phyloP scores from a whole-genome alignment of 2,888 invertebrate genomes.

The Dusona sp. region DNA sequence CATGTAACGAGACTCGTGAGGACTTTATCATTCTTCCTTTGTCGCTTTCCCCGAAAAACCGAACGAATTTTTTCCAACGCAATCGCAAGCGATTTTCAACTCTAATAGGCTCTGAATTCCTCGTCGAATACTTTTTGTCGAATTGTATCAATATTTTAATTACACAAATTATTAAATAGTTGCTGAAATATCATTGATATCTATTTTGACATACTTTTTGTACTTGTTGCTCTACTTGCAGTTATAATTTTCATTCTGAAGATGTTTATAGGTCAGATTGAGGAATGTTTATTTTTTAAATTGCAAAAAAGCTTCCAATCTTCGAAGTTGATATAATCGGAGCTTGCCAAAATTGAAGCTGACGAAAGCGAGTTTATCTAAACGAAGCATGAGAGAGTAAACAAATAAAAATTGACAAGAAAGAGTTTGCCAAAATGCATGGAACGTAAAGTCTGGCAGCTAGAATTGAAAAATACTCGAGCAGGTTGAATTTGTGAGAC shows the following conservation, averaged over 20 bases:
- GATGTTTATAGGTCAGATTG: not conserved
- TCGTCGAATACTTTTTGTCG: not conserved
- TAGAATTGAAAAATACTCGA: not conserved
- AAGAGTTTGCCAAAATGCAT: not conserved
- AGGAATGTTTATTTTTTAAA: not conserved
- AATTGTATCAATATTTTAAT: not conserved
- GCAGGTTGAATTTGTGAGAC: not conserved
- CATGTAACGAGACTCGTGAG: constrained; percentile 49
- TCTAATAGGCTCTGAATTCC: constrained; percentile 13
- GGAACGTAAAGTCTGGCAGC: not conserved
- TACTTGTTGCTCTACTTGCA: too few species aligned
- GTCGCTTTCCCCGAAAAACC: constrained; percentile 20
- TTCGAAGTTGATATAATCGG: too few species aligned
- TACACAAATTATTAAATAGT: not conserved
- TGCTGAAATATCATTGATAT: not conserved
- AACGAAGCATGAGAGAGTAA: not conserved
- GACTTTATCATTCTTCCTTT: constrained; percentile 39
- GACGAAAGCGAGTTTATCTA: too few species aligned
- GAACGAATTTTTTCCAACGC: constrained; percentile 22
- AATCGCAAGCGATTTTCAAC: constrained; percentile 13
- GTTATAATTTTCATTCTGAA: not conserved
- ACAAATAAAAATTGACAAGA: not conserved
- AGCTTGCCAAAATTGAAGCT: too few species aligned
- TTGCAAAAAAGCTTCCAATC: not conserved
- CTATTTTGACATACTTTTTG: not conserved